A percentile compares a stretch with the other conserved stretches of the same genome.
Evolutionary conservation across 2,888 invertebrate genomes (phyloP).

Genomic region (Campoplex nolae): DNA sequence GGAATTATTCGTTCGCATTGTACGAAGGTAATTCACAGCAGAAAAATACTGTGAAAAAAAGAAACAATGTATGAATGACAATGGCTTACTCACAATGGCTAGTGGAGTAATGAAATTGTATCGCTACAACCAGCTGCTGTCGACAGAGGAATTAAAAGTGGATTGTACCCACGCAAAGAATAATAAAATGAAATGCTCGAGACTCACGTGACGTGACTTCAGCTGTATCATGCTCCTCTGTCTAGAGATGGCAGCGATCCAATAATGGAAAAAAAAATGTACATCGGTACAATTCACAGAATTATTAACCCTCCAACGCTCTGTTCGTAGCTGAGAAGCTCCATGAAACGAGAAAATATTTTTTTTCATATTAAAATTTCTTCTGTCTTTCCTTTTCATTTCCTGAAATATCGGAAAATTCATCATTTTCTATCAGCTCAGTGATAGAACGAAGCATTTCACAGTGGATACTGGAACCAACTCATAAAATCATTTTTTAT

Average conservation of each 20-base stretch:
- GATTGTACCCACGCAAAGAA: conserved; percentile 14
- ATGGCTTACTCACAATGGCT: background rate
- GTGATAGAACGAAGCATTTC: background rate
- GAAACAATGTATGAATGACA: background rate
- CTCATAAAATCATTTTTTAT: too few relatives aligned
- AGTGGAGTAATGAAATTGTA: conserved; percentile 11
- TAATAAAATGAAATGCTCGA: conserved; percentile 14
- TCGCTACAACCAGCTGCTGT: background rate
- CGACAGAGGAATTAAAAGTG: conserved; percentile 6
- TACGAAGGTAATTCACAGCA: too few relatives aligned
- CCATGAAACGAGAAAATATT: background rate
- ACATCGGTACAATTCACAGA: background rate
- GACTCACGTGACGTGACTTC: conserved; percentile 17
- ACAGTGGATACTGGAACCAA: too few relatives aligned
- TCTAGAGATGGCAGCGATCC: background rate
- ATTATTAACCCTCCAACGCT: background rate
- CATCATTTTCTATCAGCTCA: background rate
- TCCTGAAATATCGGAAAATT: background rate
- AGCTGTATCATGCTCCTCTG: background rate
- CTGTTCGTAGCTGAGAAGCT: background rate
- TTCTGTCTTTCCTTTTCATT: background rate
- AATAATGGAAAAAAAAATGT: conserved; percentile 51
- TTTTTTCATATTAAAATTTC: background rate
- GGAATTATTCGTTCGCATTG: background rate
- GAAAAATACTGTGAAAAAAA: background rate